Evolutionary conservation across 2,888 invertebrate species (phyloP).

Genomic region (Pheosia gnoma): DNA sequence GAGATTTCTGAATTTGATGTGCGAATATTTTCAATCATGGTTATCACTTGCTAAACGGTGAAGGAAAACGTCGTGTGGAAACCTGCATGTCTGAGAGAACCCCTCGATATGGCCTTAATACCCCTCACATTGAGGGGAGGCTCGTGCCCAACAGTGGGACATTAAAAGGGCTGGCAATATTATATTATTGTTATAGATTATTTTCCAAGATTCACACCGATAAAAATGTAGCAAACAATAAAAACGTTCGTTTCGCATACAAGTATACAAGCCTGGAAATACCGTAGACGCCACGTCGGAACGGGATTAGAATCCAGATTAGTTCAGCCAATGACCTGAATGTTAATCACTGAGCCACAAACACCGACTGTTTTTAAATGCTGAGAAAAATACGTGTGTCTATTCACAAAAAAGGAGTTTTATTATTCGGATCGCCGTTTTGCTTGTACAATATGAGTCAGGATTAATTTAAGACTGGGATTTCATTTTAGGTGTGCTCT

Average conservation of each 20-base stretch:
- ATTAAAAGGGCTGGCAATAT: too few relatives aligned
- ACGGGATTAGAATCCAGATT: slow-evolving; percentile 77
- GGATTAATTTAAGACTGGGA: slow-evolving; percentile 16
- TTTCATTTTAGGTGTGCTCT: slow-evolving; percentile 16
- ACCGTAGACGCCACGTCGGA: slow-evolving; percentile 57
- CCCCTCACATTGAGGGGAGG: too few relatives aligned
- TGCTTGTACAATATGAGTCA: slow-evolving; percentile 20
- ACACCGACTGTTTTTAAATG: slow-evolving; percentile 42
- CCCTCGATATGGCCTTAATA: too few relatives aligned
- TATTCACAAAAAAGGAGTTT: slow-evolving; percentile 34
- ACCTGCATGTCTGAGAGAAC: too few relatives aligned
- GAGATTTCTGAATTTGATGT: too few relatives aligned
- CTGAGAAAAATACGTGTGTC: slow-evolving; percentile 41
- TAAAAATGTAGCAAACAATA: slow-evolving; percentile 22
- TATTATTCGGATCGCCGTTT: slow-evolving; percentile 25
- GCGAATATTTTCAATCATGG: too few relatives aligned
- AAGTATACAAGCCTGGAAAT: slow-evolving; percentile 56
- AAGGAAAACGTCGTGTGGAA: too few relatives aligned
- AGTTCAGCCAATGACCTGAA: slow-evolving; percentile 61
- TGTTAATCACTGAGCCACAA: slow-evolving; percentile 50
- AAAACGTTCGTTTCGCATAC: slow-evolving; percentile 42
- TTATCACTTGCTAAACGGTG: too few relatives aligned
- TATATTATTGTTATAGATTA: too few relatives aligned
- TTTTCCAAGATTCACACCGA: too few relatives aligned
- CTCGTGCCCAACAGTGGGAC: too few relatives aligned